Conservation (phyloP, 35 echinoderm and acorn worm genomes). For the Amphiura filiformis region DNA sequence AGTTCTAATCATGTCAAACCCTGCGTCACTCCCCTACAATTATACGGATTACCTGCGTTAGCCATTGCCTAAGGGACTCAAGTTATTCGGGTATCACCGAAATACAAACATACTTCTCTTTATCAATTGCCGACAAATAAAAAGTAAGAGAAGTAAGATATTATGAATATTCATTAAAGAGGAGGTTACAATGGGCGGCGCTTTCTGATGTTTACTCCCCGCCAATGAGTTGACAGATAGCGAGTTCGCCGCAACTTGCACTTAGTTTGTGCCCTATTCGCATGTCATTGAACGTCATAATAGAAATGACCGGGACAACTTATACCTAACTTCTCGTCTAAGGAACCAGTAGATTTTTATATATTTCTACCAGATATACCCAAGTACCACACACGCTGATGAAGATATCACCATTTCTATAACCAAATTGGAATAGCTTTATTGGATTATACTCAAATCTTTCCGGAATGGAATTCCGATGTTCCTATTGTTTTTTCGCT, state of each 20-base stretch:
- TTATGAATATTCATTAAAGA: background rate
- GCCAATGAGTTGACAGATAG: background rate
- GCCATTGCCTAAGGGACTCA: background rate
- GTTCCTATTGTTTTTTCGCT: background rate
- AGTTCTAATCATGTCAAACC: too few species aligned
- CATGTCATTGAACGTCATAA: background rate
- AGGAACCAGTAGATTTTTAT: background rate
- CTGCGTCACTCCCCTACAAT: too few species aligned
- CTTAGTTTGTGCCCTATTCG: background rate
- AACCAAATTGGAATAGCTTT: background rate
- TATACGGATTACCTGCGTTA: background rate
- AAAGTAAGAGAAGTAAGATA: background rate
- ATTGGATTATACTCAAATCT: background rate
- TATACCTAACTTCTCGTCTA: too few species aligned
- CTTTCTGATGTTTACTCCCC: background rate
- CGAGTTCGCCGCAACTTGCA: background rate
- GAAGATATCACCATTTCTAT: background rate
- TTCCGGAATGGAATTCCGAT: background rate
- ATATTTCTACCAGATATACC: background rate
- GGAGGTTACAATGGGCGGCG: background rate
- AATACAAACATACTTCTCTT: background rate
- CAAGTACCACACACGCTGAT: background rate
- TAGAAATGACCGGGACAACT: background rate
- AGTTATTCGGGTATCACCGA: background rate
- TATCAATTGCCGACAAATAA: background rate